Evolutionary conservation across 2,888 invertebrate genomes (phyloP).

Genomic region (Leucoptera coffeella): DNA sequence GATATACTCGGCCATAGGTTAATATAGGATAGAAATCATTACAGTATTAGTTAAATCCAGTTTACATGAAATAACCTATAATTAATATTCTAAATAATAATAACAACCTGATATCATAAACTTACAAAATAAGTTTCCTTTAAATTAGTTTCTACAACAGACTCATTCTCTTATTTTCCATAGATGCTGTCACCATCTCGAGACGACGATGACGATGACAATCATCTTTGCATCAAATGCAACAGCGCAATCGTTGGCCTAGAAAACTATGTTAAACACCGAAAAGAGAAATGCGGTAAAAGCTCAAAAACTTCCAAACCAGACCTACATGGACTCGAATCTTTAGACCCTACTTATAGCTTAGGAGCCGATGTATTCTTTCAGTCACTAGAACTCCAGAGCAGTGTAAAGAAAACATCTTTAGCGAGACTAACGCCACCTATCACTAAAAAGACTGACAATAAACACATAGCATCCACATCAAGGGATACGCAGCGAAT

Average conservation of each 20-base stretch:
- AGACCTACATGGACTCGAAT: slow-evolving; percentile 23
- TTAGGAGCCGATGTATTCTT: slow-evolving; percentile 83
- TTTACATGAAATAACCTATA: no score
- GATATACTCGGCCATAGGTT: no score
- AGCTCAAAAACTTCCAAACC: slow-evolving; percentile 12
- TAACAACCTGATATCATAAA: no score
- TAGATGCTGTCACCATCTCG: slow-evolving; percentile 44
- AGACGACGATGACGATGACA: slow-evolving; percentile 71
- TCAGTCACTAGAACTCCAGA: slow-evolving; percentile 73
- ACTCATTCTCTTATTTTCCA: no score
- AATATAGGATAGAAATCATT: no score
- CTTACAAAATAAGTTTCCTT: no score
- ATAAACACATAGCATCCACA: slow-evolving; percentile 23
- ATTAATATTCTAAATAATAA: no score
- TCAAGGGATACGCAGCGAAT: slow-evolving; percentile 27
- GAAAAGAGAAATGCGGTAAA: slow-evolving; percentile 64
- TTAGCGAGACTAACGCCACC: slow-evolving; percentile 43
- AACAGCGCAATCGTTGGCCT: slow-evolving; percentile 75
- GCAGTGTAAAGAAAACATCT: slow-evolving; percentile 58
- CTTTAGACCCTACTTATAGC: slow-evolving; percentile 45
- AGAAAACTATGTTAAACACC: slow-evolving; percentile 80
- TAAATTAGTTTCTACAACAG: no score
- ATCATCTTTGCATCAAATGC: slow-evolving; percentile 84
- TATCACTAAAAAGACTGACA: slow-evolving; percentile 24
- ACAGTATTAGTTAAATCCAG: no score